Evolutionary conservation across 2,888 invertebrate genomes (phyloP).

Genomic region (Cosmia trapezina): DNA sequence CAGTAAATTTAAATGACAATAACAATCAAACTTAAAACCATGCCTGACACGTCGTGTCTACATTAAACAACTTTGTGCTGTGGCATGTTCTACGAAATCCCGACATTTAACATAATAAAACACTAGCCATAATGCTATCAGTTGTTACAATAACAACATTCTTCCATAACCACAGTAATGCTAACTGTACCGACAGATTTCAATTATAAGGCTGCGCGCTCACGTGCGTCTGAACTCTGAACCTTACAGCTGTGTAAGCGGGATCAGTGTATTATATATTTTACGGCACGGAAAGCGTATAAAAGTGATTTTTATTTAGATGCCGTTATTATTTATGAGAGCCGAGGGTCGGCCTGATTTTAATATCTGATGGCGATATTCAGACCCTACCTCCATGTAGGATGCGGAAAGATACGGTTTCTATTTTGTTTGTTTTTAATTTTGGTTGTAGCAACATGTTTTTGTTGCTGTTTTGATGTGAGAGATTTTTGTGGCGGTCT

Average conservation of each 20-base stretch:
- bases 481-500: background rate
- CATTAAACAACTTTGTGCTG: background rate
- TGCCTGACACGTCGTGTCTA: background rate
- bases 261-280: conserved; percentile 63
- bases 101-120: background rate
- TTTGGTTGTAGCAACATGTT: conserved; percentile 26
- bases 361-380: conserved; percentile 69
- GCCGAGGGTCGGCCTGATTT: conserved; percentile 65
- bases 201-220: conserved; percentile 40
- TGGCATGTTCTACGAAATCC: conserved; percentile 3
- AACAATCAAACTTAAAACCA: too few relatives aligned
- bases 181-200: conserved; percentile 22
- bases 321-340: conserved; percentile 72
- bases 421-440: conserved; percentile 54
- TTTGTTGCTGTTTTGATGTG: conserved; percentile 15
- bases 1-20: too few relatives aligned
- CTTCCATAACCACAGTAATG: conserved; percentile 28
- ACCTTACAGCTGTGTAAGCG: conserved; percentile 42
- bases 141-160: conserved; percentile 17
- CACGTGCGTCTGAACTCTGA: conserved; percentile 31
- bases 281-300: conserved; percentile 66
- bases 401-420: conserved; percentile 53
- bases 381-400: conserved; percentile 55
- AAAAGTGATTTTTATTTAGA: conserved; percentile 74
- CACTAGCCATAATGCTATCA: conserved; percentile 10